Evolutionary conservation across 2,888 invertebrate species (phyloP), one percentile per base, ranked within the genome.

Genomic region (Yponomeuta sedellus): DNA sequence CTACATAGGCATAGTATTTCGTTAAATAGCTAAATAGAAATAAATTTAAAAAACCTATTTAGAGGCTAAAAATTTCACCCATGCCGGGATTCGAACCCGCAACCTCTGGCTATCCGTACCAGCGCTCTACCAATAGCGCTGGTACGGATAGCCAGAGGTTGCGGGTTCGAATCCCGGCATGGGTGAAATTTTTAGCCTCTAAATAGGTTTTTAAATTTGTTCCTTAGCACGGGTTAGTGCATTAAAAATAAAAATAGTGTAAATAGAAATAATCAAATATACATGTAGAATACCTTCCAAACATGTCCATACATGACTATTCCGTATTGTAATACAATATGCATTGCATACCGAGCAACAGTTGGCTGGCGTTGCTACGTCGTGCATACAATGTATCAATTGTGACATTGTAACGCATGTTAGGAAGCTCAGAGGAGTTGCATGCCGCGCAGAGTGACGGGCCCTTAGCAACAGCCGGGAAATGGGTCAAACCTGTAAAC

Each of bases 361-460:
- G 44, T 52, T 16, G 44, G 44, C 16, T 16, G 44, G 44, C 16
- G 44, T 52, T 52, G 44, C 16, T 12, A 52, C 44, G 1, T 16
- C 3, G 44, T 52, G 44, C 44, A 16, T 52, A 52, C 44, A 52
- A 16, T 52, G 44, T 12, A 52, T 52, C 44, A 52, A 58, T 58
- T 58, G 58, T 58, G 20, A 8, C n/a, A 58, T 58, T 58, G 58
- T 58, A 58, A 8, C n/a, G 22, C 58, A 58, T 58, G 19, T 56
- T 56, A 56, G 56, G 58, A 58, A 58, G 20, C 58, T 58, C 58
- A 19, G 58, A 58, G 58, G 20, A 58, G 58, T 58, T 58, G 20
- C 22, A 19, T 20, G 58, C 44, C 44, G 44, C 44, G 44, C 16
- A 1, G 16, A 16, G 16, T 52, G 44, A 52, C 12, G 44, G 44